Base-by-base conservation (phyloP, 2,113 vertebrate genomes). In the Nerophis lumbriciformis region DNA sequence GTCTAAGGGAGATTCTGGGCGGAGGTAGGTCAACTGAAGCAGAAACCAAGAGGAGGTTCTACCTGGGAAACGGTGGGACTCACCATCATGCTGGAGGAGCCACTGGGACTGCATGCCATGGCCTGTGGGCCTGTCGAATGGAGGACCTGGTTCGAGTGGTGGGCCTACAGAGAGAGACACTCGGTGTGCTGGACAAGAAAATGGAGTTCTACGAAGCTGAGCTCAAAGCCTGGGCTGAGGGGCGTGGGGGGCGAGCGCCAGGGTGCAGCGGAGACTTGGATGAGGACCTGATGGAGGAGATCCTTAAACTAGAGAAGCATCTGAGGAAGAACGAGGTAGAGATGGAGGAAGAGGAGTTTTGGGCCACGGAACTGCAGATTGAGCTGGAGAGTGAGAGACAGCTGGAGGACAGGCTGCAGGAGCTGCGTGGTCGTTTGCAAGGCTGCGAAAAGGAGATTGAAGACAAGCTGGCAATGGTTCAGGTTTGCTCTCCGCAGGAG, bases 341-440 rank as follows among this genome's bases (percentile, higher is more conserved):
- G 88, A 97, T 98, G 2, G 95, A 97, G 68, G 97, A 98, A 71
- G 95, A 98, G 65, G 96, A 98, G 72, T 98, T 98, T 78, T 98
- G 96, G 96, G 94, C 96, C 69, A 98, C 95, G 0, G 97, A 98
- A 82, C 87, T 98, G 35, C 94, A 99, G 90, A 98, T 99, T 0
- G 97, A 99, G 57, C 86, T 93, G 8, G 96, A 99, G 63, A 99
- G 96, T 0, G 96, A 99, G 57, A 92, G 95, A 44, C 97, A 99
- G 82, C 88, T 98, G 80, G 93, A 94, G 78, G 96, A 98, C 13
- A 90, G 95, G 76, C 91, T 99, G 52, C 90, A 94, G 77, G 97
- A 98, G 84, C 90, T 98, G 53, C 77, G 69, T 39, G 89, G 92
- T 73, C 90, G 93, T 53, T 88, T 98, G 72, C 81, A 89, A 50